Evolutionary conservation across 2,113 vertebrate genomes (phyloP).

Genomic region (Gadus macrocephalus): DNA sequence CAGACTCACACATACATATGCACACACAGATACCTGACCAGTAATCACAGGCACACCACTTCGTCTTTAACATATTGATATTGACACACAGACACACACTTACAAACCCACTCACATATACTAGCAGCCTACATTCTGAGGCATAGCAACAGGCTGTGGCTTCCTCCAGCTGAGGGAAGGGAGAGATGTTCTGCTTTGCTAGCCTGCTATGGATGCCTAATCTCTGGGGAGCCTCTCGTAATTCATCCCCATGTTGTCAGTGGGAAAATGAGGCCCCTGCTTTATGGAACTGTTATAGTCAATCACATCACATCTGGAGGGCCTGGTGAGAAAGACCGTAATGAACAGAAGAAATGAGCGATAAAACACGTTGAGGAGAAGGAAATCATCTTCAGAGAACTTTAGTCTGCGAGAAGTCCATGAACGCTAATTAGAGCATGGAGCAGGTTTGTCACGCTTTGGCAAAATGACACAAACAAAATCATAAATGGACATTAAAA

Average conservation of each 20-base stretch:
- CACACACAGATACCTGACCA: constrained; percentile 1
- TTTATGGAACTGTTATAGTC: constrained; percentile 58
- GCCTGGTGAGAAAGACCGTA: constrained; percentile 1
- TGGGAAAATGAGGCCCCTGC: constrained; percentile 51
- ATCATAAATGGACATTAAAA: too few species aligned
- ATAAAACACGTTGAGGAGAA: too few species aligned
- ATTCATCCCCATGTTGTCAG: constrained; percentile 55
- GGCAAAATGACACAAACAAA: too few species aligned
- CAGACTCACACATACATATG: neutral
- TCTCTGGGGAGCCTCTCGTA: constrained; percentile 54
- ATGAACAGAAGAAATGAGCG: too few species aligned
- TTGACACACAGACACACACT: constrained; percentile 8
- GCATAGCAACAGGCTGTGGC: neutral
- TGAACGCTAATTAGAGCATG: too few species aligned
- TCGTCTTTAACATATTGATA: constrained; percentile 14
- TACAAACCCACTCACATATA: neutral
- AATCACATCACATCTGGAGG: constrained; percentile 37
- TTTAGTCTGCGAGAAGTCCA: too few species aligned
- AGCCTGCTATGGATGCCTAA: constrained; percentile 48
- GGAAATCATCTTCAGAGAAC: too few species aligned
- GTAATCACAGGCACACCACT: neutral
- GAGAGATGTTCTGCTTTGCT: constrained; percentile 38
- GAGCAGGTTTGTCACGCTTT: too few species aligned
- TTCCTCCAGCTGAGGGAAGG: neutral
- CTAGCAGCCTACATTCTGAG: neutral